phyloP scores from a whole-genome alignment of 2,888 invertebrate species.

The Nesidiocoris tenuis region DNA sequence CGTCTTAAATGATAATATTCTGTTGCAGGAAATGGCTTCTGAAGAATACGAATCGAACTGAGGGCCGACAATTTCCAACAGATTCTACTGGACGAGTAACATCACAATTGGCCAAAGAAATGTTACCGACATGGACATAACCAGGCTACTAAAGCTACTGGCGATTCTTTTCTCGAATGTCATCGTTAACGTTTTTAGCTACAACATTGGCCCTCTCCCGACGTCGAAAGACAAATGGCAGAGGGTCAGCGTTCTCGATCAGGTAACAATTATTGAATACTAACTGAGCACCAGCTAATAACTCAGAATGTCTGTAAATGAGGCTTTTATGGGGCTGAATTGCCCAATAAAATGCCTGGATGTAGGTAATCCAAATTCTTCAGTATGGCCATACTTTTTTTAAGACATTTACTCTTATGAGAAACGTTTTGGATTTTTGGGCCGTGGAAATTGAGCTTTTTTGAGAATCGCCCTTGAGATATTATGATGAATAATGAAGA shows the following conservation, averaged over 20 bases:
- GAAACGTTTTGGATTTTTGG: too few species aligned
- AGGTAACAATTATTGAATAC: background rate
- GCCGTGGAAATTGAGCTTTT: too few species aligned
- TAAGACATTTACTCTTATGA: too few species aligned
- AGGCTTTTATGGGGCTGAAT: too few species aligned
- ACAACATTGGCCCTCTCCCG: slow-evolving; percentile 20
- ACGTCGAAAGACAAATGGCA: slow-evolving; percentile 33
- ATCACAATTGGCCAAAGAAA: slow-evolving; percentile 33
- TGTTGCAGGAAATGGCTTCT: slow-evolving; percentile 14
- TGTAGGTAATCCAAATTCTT: too few species aligned
- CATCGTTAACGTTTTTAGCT: slow-evolving; percentile 22
- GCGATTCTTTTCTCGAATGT: slow-evolving; percentile 28
- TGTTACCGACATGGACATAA: slow-evolving; percentile 36
- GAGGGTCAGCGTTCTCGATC: slow-evolving; percentile 8
- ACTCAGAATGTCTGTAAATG: too few species aligned
- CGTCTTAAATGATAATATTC: too few species aligned
- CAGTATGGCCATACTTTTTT: too few species aligned
- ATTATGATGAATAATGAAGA: too few species aligned
- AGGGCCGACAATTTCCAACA: background rate
- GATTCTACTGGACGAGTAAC: slow-evolving; percentile 10
- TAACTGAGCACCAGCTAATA: too few species aligned
- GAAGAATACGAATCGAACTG: background rate
- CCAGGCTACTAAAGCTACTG: slow-evolving; percentile 27
- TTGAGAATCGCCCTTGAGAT: too few species aligned
- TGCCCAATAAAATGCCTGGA: too few species aligned